Base-by-base conservation (phyloP, 2,113 vertebrate genomes). In the Nansenia antarctica region DNA sequence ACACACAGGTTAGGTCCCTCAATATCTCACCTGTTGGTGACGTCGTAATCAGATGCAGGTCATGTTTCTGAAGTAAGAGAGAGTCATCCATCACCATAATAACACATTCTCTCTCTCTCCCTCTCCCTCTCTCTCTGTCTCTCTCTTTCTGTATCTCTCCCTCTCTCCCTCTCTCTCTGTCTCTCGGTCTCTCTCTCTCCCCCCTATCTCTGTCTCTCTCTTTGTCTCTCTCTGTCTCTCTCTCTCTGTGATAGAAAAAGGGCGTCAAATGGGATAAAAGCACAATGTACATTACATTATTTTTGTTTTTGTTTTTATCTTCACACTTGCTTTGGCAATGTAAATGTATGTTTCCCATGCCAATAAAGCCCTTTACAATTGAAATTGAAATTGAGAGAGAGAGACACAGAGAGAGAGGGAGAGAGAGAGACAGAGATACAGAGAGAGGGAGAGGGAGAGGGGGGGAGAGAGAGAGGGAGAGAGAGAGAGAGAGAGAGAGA, bases 401-500 rank as follows among this genome's bases (percentile, higher is more conserved):
- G 47, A 52, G 14, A 37, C 5, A 37, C 5, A 37, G 35, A 37
- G 35, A 37, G 35, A 37, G 5, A 37, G 5, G 5, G 35, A 37
- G 35, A 37, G 35, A 5, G 11, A 37, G 5, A 47, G 45, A 61
- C 3, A 47, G 61, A 62, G 39, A 68, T 49, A 65, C 9, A 68
- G 14, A 45, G 18, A 29, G 24, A 55, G 60, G 63, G 15, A n/a
- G 55, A 65, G 42, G 57, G 42, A 61, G 3, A 67, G 35, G 5
- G 59, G 27, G 65, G 45, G 57, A 64, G 67, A 72, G 15, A 62
- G 57, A 63, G 62, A 72, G 39, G 15, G 26, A 12, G 45, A 37
- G 15, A 5, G 14, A n/a, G 47, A 52, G 14, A 37, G 35, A 37
- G 35, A 37, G 35, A 37, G 35, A 37, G 35, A 37, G 5, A 37